Base-by-base conservation (phyloP, 2,888 invertebrate genomes). In the Calameuta filiformis region DNA sequence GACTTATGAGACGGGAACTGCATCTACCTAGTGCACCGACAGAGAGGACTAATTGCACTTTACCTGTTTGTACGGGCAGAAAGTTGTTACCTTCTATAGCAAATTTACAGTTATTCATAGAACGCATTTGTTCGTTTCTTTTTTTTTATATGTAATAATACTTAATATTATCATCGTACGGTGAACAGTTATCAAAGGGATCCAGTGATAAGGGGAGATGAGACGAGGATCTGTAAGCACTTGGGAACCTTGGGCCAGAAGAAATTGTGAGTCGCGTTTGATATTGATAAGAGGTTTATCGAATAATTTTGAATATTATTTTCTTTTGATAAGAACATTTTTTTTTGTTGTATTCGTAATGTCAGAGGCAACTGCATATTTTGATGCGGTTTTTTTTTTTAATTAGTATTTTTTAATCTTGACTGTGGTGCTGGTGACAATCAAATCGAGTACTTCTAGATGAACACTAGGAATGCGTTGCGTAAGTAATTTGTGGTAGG, bases 151-250 rank as follows among this genome's bases (percentile, higher is more conserved):
- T 37, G 4, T 4, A 2, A 35, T 35, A 35, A 12, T 15, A n/a
- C n/a, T n/a, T n/a, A 56, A 56, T 56, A 23, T 23, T 56, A 56
- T 23, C 9, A 23, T 56, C 56, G 23, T 56, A 23, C 9, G 23
- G 56, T 56, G 23, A 56, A 56, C 9, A 23, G 56, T 56, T 56
- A 56, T 56, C 56, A 23, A 23, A 23, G 0, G 1, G 40, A 40
- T 23, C 40, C 6, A 56, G 56, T 23, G 56, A 56, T 56, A 56
- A 23, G 23, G 23, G 56, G 56, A 82, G 76, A 90, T 90, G 90
- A 86, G 90, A 74, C 87, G 90, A 79, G 90, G 90, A 73, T 90
- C 90, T 68, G 85, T 90, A 35, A 86, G 83, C 75, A 89, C 89
- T 75, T 90, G 88, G 86, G 88, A 87, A 81, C 86, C 87, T 76